phyloP scores from a whole-genome alignment of 2,888 invertebrate species.

The Agapostemon virescens region DNA sequence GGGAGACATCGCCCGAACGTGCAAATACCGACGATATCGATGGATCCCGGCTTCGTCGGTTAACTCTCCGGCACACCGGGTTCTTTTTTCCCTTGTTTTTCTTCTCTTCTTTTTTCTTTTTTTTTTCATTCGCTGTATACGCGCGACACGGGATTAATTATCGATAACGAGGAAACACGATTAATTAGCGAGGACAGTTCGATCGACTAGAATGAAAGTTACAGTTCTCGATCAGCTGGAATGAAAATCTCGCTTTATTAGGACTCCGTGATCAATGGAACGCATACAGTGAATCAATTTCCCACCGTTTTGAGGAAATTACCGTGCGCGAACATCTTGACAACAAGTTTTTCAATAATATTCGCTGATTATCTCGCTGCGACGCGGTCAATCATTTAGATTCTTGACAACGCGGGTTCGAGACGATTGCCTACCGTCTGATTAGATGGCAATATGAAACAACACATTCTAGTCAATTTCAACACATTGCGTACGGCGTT shows the following conservation, averaged over 20 bases:
- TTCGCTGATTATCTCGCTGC: too few species aligned
- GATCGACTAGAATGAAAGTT: conserved; percentile 30
- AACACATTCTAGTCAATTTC: too few species aligned
- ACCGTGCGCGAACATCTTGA: too few species aligned
- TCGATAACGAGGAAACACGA: conserved; percentile 64
- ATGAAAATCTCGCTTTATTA: conserved; percentile 43
- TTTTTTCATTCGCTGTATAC: conserved; percentile 43
- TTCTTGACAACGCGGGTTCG: too few species aligned
- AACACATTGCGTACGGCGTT: too few species aligned
- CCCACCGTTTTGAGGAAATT: too few species aligned
- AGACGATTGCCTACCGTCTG: too few species aligned
- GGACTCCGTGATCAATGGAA: not conserved
- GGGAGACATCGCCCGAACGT: conserved; percentile 48
- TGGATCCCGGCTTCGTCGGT: conserved; percentile 42
- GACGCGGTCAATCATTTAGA: too few species aligned
- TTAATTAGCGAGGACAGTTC: conserved; percentile 59
- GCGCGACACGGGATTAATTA: conserved; percentile 66
- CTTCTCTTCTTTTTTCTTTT: not conserved
- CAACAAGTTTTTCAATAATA: too few species aligned
- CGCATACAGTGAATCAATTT: not conserved
- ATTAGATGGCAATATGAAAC: too few species aligned
- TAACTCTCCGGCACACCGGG: conserved; percentile 23
- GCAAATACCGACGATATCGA: conserved; percentile 49
- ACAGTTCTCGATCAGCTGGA: conserved; percentile 18
- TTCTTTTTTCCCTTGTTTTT: not conserved